Evolutionary conservation across 2,888 invertebrate genomes (phyloP).

Genomic region (Cryptocheilus praepositus): DNA sequence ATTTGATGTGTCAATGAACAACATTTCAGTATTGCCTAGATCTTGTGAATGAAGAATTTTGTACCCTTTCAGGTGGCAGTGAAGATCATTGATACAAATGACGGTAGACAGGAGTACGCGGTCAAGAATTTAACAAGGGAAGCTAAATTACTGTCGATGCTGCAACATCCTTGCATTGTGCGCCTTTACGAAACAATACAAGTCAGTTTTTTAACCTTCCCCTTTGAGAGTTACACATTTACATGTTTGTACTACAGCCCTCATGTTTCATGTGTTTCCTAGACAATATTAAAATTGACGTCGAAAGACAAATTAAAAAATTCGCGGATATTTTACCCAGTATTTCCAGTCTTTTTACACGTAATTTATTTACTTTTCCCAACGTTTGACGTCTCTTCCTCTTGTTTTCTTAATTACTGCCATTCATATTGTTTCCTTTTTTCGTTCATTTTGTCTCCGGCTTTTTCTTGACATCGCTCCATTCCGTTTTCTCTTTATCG

Average conservation of each 20-base stretch:
- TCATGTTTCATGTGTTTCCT: too few species aligned
- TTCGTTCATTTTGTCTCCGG: not conserved
- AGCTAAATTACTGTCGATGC: slow-evolving; percentile 82
- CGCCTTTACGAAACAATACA: slow-evolving; percentile 84
- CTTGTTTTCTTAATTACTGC: not conserved
- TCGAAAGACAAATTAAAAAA: too few species aligned
- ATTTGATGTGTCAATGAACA: too few species aligned
- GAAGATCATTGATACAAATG: slow-evolving; percentile 84
- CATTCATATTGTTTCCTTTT: not conserved
- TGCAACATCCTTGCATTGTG: slow-evolving; percentile 84
- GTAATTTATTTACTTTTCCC: too few species aligned
- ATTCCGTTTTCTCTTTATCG: slow-evolving; percentile 12
- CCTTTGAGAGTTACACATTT: too few species aligned
- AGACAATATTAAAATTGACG: too few species aligned
- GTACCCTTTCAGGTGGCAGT: slow-evolving; percentile 80
- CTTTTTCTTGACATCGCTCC: not conserved
- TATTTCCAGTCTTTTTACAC: not conserved
- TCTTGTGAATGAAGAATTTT: too few species aligned
- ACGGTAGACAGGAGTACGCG: slow-evolving; percentile 85
- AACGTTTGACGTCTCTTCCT: not conserved
- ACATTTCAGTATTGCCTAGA: too few species aligned
- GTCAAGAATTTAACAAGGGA: slow-evolving; percentile 84
- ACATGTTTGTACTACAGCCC: too few species aligned
- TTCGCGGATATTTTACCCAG: not conserved
- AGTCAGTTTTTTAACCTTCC: too few species aligned